phyloP scores from a whole-genome alignment of 53 echinoderm and acorn worm genomes.

The Arbacia lixula region DNA sequence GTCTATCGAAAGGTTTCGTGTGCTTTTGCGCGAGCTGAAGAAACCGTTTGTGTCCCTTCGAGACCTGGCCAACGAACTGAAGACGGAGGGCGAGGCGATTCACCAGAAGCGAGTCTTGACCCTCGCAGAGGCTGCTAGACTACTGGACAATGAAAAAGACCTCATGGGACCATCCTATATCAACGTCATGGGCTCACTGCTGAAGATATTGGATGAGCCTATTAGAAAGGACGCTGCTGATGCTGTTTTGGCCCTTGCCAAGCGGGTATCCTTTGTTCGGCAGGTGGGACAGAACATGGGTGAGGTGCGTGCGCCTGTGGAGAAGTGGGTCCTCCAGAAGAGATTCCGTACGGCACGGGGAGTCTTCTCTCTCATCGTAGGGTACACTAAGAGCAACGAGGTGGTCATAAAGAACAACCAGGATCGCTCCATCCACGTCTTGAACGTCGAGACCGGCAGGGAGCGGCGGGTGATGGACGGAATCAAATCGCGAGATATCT shows the following conservation, averaged over 20 bases:
- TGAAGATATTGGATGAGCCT: not conserved
- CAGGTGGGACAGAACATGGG: slow-evolving; percentile 4
- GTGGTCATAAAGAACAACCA: slow-evolving; percentile 21
- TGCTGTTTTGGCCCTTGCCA: not conserved
- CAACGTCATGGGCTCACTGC: not conserved
- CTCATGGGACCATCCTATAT: not conserved
- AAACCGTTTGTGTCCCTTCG: not conserved
- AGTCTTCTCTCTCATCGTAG: not conserved
- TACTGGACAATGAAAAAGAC: not conserved
- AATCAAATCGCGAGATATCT: not conserved
- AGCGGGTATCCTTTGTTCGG: slow-evolving; percentile 1
- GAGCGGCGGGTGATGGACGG: slow-evolving; percentile 1
- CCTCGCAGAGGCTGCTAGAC: not conserved
- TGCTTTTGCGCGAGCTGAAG: slow-evolving; percentile 18
- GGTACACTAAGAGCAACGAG: not conserved
- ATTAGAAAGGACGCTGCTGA: not conserved
- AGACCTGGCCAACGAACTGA: slow-evolving; percentile 13
- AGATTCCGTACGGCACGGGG: slow-evolving; percentile 3
- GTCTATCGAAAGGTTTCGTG: not conserved
- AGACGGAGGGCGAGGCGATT: not conserved
- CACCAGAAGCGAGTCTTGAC: not conserved
- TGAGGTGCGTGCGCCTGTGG: not conserved
- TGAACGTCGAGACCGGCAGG: not conserved
- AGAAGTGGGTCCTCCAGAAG: slow-evolving; percentile 2
- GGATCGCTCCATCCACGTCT: not conserved